A percentile compares a stretch with the other conserved stretches of the same genome.
phyloP scores from a whole-genome alignment of 2,113 vertebrate species.

The Ciconia boyciana region DNA sequence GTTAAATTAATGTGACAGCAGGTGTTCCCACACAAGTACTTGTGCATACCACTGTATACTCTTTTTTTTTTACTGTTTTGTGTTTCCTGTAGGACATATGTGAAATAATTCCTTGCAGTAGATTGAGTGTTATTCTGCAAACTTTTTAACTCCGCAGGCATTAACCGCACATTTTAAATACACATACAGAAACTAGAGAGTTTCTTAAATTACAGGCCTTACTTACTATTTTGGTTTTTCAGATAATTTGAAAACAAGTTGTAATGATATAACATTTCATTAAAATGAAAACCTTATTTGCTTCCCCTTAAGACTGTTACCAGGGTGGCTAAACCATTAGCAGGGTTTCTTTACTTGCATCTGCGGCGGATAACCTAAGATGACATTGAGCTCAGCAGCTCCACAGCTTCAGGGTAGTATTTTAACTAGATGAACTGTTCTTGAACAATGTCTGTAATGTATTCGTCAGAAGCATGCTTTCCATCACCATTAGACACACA shows the following conservation, averaged over 20 bases:
- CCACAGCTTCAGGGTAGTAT: conserved; percentile 40
- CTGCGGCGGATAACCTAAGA: conserved; percentile 54
- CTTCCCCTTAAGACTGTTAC: not conserved
- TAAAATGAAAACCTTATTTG: not conserved
- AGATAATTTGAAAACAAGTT: not conserved
- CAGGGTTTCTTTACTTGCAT: not conserved
- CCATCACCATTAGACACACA: conserved; percentile 61
- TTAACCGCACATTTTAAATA: not conserved
- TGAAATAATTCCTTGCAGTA: not conserved
- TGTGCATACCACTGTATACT: not conserved
- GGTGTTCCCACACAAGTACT: not conserved
- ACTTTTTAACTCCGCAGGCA: not conserved
- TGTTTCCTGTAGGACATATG: not conserved
- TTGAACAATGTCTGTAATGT: conserved; percentile 58
- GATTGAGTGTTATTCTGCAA: not conserved
- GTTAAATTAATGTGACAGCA: not conserved
- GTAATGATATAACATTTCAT: not conserved
- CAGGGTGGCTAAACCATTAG: conserved; percentile 11
- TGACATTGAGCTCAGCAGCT: conserved; percentile 60
- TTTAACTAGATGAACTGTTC: conserved; percentile 58
- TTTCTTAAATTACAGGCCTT: not conserved
- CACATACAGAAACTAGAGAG: not conserved
- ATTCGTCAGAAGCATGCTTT: conserved; percentile 57
- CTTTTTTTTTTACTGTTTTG: not conserved
- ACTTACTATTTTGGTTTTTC: not conserved